phyloP scores from a whole-genome alignment of 2,797 vertebrate species.

The Sebastes hubbsi region DNA sequence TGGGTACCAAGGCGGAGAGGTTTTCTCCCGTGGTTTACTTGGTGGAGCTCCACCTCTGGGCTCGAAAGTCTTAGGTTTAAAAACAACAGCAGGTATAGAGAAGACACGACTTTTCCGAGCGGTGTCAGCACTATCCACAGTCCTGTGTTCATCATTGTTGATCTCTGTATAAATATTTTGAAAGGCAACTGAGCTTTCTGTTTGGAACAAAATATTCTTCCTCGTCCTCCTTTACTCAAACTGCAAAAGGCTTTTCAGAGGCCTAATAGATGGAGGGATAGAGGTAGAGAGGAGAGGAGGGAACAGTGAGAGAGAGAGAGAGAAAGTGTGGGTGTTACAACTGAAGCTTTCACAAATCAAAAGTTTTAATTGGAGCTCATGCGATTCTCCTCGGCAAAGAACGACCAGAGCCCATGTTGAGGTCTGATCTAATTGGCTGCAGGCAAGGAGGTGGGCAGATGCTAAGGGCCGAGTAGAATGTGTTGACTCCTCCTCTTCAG shows the following conservation, averaged over 20 bases:
- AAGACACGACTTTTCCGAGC: conserved; percentile 58
- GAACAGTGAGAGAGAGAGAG: conserved; percentile 31
- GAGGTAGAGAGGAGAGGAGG: conserved; percentile 68
- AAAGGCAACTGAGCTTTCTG: conserved; percentile 87
- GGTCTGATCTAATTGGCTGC: conserved; percentile 60
- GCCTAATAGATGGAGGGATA: conserved; percentile 51
- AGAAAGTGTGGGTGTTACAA: conserved; percentile 54
- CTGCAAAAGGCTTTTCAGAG: conserved; percentile 60
- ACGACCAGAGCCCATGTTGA: conserved; percentile 39
- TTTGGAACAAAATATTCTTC: conserved; percentile 68
- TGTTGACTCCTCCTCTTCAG: conserved; percentile 65
- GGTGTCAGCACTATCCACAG: conserved; percentile 61
- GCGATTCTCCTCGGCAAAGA: conserved; percentile 52
- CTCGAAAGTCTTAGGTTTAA: conserved; percentile 71
- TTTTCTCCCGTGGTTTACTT: conserved; percentile 62
- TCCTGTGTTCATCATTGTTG: conserved; percentile 66
- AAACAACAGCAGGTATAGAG: conserved; percentile 74
- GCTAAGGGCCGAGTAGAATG: conserved; percentile 17
- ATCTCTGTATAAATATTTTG: conserved; percentile 81
- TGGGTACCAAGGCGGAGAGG: conserved; percentile 73
- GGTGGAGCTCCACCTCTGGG: conserved; percentile 66
- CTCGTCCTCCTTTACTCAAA: conserved; percentile 74
- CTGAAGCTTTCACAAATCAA: conserved; percentile 58
- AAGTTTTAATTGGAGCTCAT: conserved; percentile 55
- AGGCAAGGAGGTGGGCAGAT: conserved; percentile 41